Evolutionary conservation across 2,797 vertebrate species (phyloP).

Genomic region (Cottoperca gobio): DNA sequence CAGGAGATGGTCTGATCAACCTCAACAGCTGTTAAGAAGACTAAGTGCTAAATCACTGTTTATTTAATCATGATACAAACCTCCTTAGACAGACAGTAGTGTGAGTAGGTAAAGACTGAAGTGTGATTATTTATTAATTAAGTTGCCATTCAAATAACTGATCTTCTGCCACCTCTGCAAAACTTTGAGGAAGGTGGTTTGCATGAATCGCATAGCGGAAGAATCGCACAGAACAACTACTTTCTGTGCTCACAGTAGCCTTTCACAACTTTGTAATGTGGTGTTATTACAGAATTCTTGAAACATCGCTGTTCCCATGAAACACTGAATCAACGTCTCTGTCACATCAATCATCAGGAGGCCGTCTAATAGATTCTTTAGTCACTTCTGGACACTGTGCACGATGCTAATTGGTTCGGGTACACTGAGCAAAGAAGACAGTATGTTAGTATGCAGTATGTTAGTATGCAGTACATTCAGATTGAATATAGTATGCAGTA

Average conservation of each 20-base stretch:
- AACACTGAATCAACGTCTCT: background rate
- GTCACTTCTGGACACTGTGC: background rate
- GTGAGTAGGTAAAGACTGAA: background rate
- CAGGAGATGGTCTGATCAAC: no score
- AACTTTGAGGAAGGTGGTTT: background rate
- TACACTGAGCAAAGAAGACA: no score
- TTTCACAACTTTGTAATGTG: background rate
- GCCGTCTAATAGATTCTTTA: background rate
- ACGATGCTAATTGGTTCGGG: background rate
- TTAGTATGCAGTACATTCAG: no score
- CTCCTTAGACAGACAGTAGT: background rate
- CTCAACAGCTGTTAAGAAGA: background rate
- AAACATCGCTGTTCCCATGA: background rate
- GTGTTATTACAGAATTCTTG: background rate
- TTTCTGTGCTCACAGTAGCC: background rate
- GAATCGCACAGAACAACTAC: background rate
- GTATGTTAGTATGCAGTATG: no score
- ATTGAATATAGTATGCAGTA: no score
- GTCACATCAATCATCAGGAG: background rate
- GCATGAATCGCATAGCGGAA: background rate
- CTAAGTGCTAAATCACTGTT: background rate
- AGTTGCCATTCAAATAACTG: background rate
- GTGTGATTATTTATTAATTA: background rate
- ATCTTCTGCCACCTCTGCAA: background rate
- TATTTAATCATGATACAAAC: background rate